Evolutionary conservation across 2,113 vertebrate genomes (phyloP), one percentile per base, ranked within the genome.

Genomic region (Hippopotamus amphibius): DNA sequence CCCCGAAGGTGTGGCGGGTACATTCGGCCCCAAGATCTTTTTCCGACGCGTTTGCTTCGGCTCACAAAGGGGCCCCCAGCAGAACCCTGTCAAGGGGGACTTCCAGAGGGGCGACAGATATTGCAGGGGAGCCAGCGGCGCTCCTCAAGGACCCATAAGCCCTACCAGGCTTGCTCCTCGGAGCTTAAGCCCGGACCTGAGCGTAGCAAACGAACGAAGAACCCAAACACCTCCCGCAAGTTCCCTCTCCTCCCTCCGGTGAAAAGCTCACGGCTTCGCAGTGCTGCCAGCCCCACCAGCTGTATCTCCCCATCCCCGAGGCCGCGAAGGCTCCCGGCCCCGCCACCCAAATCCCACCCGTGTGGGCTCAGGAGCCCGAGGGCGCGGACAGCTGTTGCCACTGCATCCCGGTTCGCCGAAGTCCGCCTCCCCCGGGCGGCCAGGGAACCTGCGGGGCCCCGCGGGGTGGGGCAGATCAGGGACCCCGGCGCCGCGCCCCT

Each of bases 351-450:
- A n/a, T 33, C 24, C 80, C 93, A 59, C 37, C 63, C 10, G 2
- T 2, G 43, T 1, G 33, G 43, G 80, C 63, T 59, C 26, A 1
- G 55, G 21, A 71, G 76, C 17, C 87, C 30, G 12, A 43, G 37
- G 82, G 26, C 30, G 61, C 81, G 2, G 59, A 83, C 96, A 80
- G 88, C 96, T 57, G 90, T 76, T 57, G 85, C 72, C 81, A 33
- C 85, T 15, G 81, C 90, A 48, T 79, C 88, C 43, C 55, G 6
- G 71, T 1, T 48, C 59, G 24, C 69, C 12, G 21, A 55, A 22
- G 53, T 33, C 26, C 30, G 53, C 48, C n/a, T 61, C 37, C 69
- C 4, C 15, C 14, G 63, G 43, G 3, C 63, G 1, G n/a, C 19
- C 50, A 26, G 41, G 13, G 55, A 14, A 48, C 22, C 48, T 41